These are phyloP conservation scores for Sinocyclocheilus rhinocerous DNA, from an alignment of 2,113 vertebrate genomes.

Conservation along the genomic window DNA sequence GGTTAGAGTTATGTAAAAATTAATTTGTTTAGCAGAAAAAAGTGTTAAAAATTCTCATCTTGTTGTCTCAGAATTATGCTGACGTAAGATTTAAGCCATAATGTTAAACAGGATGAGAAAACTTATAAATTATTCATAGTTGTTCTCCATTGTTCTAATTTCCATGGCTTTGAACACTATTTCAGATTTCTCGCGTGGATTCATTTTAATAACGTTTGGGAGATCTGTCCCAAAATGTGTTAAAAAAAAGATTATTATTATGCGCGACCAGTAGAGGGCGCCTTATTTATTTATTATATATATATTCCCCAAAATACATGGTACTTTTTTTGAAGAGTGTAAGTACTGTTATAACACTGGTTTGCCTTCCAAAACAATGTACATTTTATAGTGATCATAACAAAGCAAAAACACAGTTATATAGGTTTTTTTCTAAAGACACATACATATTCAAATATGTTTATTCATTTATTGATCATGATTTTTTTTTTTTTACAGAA, in stretches of 20 bases:
- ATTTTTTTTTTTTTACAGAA: not conserved
- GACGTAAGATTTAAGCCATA: not conserved
- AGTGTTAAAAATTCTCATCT: not conserved
- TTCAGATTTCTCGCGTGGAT: too few relatives aligned
- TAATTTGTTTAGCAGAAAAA: not conserved
- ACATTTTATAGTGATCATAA: not conserved
- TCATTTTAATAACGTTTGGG: too few relatives aligned
- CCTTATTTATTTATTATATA: not conserved
- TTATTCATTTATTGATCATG: not conserved
- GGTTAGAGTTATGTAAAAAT: not conserved
- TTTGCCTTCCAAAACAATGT: not conserved
- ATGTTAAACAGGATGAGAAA: not conserved
- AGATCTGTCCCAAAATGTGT: too few relatives aligned
- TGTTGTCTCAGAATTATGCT: constrained; percentile 7
- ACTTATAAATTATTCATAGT: not conserved
- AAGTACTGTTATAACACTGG: not conserved
- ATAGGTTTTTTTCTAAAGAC: not conserved
- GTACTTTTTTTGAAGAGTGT: too few relatives aligned
- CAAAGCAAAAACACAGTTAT: not conserved
- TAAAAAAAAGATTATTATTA: too few relatives aligned
- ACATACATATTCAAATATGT: not conserved
- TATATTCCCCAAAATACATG: too few relatives aligned
- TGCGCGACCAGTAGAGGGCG: too few relatives aligned
- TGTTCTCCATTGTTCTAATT: too few relatives aligned
- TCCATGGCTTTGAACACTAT: too few relatives aligned